A percentile compares a stretch with the other conserved stretches of the same genome.
Evolutionary conservation across 2,888 invertebrate species (phyloP).

Genomic region (Cerastoderma edule): DNA sequence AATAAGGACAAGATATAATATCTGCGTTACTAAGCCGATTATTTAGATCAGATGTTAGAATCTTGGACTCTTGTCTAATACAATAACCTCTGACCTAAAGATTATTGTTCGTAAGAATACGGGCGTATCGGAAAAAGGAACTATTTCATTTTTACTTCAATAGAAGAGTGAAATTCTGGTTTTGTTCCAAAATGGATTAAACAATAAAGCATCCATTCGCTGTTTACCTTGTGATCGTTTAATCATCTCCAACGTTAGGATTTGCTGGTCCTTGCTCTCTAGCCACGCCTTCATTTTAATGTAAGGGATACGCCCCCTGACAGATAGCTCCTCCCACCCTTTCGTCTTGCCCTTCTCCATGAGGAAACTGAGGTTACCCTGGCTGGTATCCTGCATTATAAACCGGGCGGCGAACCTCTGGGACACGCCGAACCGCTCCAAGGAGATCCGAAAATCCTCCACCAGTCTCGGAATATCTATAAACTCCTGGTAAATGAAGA

Average conservation of each 20-base stretch:
- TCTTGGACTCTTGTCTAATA: too few relatives aligned
- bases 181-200: too few relatives aligned
- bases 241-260: constrained; percentile 57
- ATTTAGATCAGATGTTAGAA: too few relatives aligned
- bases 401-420: constrained; percentile 67
- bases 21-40: too few relatives aligned
- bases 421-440: constrained; percentile 67
- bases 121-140: too few relatives aligned
- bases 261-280: constrained; percentile 61
- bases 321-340: constrained; percentile 64
- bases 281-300: constrained; percentile 69
- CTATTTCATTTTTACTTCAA: too few relatives aligned
- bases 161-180: too few relatives aligned
- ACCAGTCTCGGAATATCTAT: constrained; percentile 64
- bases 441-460: constrained; percentile 61
- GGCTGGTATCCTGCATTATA: constrained; percentile 70
- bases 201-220: too few relatives aligned
- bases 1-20: too few relatives aligned
- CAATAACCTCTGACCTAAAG: too few relatives aligned
- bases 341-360: constrained; percentile 67
- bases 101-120: too few relatives aligned
- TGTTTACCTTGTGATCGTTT: constrained; percentile 56
- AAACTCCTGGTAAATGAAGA: constrained; percentile 42
- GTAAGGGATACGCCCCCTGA: constrained; percentile 64
- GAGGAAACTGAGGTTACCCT: constrained; percentile 69